Percentiles rank a stretch among this genome's conserved stretches.
Conservation (phyloP, 1,140 invertebrate species). For the Ceratina australensis region DNA sequence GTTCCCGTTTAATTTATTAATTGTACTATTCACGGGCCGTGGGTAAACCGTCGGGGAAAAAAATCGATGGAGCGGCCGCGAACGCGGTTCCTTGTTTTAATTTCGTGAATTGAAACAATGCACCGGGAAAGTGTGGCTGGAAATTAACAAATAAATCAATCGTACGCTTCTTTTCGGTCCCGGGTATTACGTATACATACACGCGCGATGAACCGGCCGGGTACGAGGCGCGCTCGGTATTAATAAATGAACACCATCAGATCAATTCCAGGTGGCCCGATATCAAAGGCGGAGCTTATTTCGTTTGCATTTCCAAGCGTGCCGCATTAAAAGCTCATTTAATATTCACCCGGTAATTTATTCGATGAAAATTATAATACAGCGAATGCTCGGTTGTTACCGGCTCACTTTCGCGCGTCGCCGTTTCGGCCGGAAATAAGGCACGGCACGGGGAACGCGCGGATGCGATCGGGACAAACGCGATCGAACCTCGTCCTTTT, state of each 20-base stretch:
- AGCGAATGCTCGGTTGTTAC: neutral
- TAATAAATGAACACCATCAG: neutral
- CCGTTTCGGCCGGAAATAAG: conserved; percentile 13
- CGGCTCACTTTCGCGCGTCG: neutral
- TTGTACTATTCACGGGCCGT: neutral
- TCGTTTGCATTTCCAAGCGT: neutral
- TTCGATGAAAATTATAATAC: conserved; percentile 5
- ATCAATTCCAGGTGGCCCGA: neutral
- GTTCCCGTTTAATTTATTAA: neutral
- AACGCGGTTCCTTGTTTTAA: neutral
- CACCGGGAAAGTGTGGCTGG: neutral
- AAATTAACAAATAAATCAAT: conserved; percentile 30
- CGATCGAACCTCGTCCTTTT: conserved; percentile 40
- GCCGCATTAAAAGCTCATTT: conserved; percentile 5
- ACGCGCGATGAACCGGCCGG: neutral
- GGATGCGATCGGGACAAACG: neutral
- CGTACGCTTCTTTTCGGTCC: neutral
- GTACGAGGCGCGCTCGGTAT: neutral
- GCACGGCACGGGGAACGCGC: neutral
- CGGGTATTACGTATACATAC: neutral
- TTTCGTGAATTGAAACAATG: conserved; percentile 33
- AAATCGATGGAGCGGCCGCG: too few species aligned
- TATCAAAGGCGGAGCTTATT: neutral
- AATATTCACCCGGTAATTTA: conserved; percentile 5
- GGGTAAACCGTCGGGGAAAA: too few species aligned